A percentile compares a stretch with the other conserved stretches of the same genome.
phyloP scores from a whole-genome alignment of 2,113 vertebrate genomes.

The Euleptes europaea region DNA sequence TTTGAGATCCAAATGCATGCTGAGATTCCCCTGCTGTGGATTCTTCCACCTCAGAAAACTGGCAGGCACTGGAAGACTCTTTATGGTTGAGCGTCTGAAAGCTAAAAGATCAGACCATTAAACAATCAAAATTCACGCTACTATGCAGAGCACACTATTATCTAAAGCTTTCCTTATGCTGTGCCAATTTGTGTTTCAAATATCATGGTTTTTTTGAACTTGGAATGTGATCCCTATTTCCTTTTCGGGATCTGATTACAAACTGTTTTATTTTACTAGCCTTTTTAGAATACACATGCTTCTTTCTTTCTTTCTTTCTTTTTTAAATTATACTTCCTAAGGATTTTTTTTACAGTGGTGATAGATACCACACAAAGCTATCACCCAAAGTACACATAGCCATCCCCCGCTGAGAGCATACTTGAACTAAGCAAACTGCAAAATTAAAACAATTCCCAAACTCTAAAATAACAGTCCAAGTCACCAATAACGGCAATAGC shows the following conservation, averaged over 20 bases:
- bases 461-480: not conserved
- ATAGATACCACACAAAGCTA: not conserved
- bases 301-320: no score
- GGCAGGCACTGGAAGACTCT: not conserved
- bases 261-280: not conserved
- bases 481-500: not conserved
- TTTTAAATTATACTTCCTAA: not conserved
- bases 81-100: not conserved
- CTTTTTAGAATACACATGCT: no score
- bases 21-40: slow-evolving; percentile 10
- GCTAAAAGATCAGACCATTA: not conserved
- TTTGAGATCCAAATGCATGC: not conserved
- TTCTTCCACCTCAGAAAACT: slow-evolving; percentile 32
- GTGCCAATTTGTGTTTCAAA: not conserved
- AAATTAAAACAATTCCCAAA: not conserved
- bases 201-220: not conserved
- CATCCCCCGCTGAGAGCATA: not conserved
- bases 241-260: not conserved
- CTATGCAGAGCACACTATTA: not conserved
- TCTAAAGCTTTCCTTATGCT: not conserved
- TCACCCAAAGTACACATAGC: not conserved
- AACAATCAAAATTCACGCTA: not conserved
- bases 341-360: not conserved
- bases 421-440: not conserved
- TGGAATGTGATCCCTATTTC: not conserved